Base-by-base conservation (phyloP, 2,888 invertebrate species). In the Himalopsyche anomala region DNA sequence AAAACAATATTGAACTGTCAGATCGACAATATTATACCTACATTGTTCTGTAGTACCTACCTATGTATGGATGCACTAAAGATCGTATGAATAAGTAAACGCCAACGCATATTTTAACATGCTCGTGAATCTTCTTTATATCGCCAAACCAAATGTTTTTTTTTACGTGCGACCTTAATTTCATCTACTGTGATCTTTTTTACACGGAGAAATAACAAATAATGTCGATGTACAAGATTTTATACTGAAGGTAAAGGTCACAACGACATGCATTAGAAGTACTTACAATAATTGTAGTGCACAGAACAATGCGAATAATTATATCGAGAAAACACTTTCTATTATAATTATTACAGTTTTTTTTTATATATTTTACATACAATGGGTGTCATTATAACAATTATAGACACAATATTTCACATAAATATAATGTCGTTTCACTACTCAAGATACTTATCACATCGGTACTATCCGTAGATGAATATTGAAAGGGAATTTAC, bases 301-400 rank as follows among this genome's bases (percentile, higher is more conserved):
- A 19, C 62, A 19, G 62, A 62, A 62, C 62, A 51, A 51, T 51
- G 51, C 51, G 19, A 62, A 6, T 19, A 62, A 19, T 62, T 19
- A 19, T n/a, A 62, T 62, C 62, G 62, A 19, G 19, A 62, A n/a
- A 62, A 19, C 28, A 62, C 28, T 62, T 62, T 62, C 62, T 19
- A 62, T 15, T 3, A 62, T 3, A 11, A 62, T 19, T 62, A 51
- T 51, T 45, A 45, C 9, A 11, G 11, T 17, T 5, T 5, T 56
- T 56, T 62, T 19, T 62, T 62, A 19, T 28, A 19, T 62, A 62
- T 28, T 62, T 62, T 62, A 62, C 62, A 62, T 62, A 62, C 62
- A 62, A 62, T 62, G 15, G 28, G 28, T 62, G 28, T 15, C 28
- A 28, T 62, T 28, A 62, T 2, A 62, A 19, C 51, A 15, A 51